Conservation (phyloP, 2,888 invertebrate species). For the Agrotis clavis region DNA sequence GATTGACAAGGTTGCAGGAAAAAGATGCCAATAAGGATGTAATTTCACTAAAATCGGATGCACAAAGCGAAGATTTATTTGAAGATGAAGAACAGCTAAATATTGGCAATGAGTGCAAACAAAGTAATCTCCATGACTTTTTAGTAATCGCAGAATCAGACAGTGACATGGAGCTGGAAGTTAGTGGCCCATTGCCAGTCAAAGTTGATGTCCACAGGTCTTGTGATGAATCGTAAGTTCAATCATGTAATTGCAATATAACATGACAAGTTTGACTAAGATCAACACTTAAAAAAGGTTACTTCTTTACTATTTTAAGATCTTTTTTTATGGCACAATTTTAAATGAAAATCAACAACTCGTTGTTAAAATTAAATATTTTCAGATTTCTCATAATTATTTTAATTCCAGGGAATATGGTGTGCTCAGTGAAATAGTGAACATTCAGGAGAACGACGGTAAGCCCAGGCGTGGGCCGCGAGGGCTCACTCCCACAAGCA, state of each 20-base stretch:
- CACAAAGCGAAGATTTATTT: constrained; percentile 70
- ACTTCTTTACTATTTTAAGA: not conserved
- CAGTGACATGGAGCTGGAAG: constrained; percentile 73
- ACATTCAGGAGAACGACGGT: constrained; percentile 64
- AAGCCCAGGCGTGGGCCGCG: constrained; percentile 71
- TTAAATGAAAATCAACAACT: not conserved
- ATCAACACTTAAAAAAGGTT: not conserved
- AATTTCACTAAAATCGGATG: constrained; percentile 17
- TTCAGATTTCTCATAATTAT: not conserved
- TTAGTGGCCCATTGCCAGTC: constrained; percentile 72
- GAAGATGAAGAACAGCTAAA: constrained; percentile 36
- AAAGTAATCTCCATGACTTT: constrained; percentile 50
- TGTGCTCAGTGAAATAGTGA: constrained; percentile 72
- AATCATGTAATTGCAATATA: constrained; percentile 12
- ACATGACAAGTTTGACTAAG: not conserved
- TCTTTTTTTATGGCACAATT: not conserved
- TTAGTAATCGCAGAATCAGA: constrained; percentile 82
- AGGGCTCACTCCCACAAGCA: constrained; percentile 80
- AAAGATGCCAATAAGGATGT: constrained; percentile 13
- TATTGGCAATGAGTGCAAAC: constrained; percentile 10
- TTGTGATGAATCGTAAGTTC: constrained; percentile 76
- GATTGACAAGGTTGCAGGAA: constrained; percentile 9
- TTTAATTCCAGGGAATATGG: constrained; percentile 76
- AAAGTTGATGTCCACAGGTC: constrained; percentile 80
- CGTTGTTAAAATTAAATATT: not conserved